Evolutionary conservation across 1,140 invertebrate species (phyloP).

Genomic region (Homalodisca vitripennis): DNA sequence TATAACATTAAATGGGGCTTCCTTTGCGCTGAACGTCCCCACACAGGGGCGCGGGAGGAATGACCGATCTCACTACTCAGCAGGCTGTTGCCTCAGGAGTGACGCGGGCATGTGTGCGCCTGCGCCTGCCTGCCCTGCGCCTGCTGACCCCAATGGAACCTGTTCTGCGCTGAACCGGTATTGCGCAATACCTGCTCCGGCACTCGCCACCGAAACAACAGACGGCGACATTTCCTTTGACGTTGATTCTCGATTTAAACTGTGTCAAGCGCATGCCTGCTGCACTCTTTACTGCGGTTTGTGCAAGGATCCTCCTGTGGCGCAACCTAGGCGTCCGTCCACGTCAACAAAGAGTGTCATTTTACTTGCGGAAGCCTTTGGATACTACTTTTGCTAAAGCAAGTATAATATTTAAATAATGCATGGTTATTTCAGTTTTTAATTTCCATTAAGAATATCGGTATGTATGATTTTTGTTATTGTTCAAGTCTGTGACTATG

Average conservation of each 20-base stretch:
- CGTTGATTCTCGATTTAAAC: neutral
- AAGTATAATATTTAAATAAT: too few species aligned
- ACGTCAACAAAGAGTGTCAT: too few species aligned
- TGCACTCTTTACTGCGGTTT: neutral
- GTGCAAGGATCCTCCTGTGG: neutral
- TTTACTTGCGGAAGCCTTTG: too few species aligned
- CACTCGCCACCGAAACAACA: conserved; percentile 2
- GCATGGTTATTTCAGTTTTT: too few species aligned
- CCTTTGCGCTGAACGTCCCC: too few species aligned
- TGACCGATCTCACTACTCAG: neutral
- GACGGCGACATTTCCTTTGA: conserved; percentile 17
- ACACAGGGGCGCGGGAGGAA: neutral
- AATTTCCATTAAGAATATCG: too few species aligned
- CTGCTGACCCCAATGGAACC: conserved; percentile 22
- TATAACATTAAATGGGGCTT: too few species aligned
- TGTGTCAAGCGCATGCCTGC: neutral
- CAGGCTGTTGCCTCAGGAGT: neutral
- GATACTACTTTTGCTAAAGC: too few species aligned
- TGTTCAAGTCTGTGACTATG: too few species aligned
- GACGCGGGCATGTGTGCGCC: too few species aligned
- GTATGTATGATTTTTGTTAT: too few species aligned
- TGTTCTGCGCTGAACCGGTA: conserved; percentile 1
- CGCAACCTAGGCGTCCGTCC: neutral
- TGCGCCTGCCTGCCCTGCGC: neutral
- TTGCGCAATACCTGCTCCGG: too few species aligned